Evolutionary conservation across 1,140 invertebrate species (phyloP), one percentile per base, ranked within the genome.

Genomic region (Neodiprion lecontei): DNA sequence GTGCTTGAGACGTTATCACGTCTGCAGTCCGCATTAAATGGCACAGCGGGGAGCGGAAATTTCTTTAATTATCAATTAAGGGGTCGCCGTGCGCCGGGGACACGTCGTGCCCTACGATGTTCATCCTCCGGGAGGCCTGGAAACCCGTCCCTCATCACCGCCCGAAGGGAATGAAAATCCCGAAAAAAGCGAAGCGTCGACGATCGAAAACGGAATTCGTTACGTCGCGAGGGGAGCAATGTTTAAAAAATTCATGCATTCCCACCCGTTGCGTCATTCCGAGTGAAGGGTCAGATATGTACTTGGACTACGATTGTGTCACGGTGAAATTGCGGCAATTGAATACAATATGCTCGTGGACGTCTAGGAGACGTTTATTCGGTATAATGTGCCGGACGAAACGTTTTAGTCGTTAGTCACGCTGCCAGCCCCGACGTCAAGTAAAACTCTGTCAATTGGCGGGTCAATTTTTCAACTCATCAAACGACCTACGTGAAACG

Each of bases 41-140:
- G 53, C 53, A 14, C 53, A 17, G 53, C 7, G n/a, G 53, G 53
- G 53, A 61, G 53, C 53, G 53, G 9, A 61, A 61, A 61, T 61
- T 61, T 61, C 53, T 61, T 61, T 61, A 61, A 61, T 61, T 61
- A 61, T 61, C 53, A 61, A 61, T 61, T 61, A 61, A 4, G 11
- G 5, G 28, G 28, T 40, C 28, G 28, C 28, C 28, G 28, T 40
- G 1, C 28, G 28, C 28, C 28, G 28, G 28, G 28, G 4, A 40
- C 28, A 40, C 28, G 28, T 40, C 71, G 76, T 47, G 49, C 61
- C 17, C 21, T 11, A 17, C 11, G 10, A 2, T 68, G 10, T 21
- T 68, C 17, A 11, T 68, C 21, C 67, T n/a, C 67, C 21, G 72
- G 49, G 73, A 72, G 74, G 74, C 72, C 72, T 69, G 71, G 77